Percentiles rank a stretch among this genome's conserved stretches.
phyloP scores from a whole-genome alignment of 2,888 invertebrate genomes.

The Eurytoma californica region DNA sequence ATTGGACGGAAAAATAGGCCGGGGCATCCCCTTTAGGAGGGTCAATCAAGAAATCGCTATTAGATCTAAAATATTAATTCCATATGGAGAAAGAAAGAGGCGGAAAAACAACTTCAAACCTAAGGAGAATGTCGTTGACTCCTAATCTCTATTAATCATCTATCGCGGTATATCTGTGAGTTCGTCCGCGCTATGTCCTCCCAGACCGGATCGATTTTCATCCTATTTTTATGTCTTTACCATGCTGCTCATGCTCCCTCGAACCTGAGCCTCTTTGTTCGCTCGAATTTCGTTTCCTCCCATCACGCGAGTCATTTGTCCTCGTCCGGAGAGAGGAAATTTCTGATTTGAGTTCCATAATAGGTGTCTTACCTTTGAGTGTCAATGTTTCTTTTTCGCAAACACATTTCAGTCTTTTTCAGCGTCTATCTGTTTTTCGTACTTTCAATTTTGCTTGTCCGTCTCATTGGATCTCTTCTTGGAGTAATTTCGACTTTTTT shows the following conservation, averaged over 20 bases:
- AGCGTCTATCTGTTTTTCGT: neutral
- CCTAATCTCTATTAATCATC: conserved; percentile 12
- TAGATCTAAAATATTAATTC: no score
- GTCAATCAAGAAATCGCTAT: no score
- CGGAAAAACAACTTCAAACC: neutral
- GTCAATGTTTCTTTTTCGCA: neutral
- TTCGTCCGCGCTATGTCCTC: conserved; percentile 1
- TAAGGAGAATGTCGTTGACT: neutral
- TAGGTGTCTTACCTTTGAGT: neutral
- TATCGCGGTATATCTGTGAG: conserved; percentile 14
- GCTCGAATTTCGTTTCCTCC: neutral
- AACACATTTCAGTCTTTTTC: neutral
- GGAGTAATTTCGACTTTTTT: neutral
- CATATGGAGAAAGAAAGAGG: neutral
- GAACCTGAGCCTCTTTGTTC: conserved; percentile 25
- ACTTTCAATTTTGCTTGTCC: neutral
- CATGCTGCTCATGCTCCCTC: neutral
- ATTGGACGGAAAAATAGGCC: no score
- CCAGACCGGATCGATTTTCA: conserved; percentile 27
- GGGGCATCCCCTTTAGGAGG: no score
- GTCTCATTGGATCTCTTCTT: neutral
- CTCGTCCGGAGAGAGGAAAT: neutral
- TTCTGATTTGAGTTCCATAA: neutral
- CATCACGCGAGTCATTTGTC: neutral
- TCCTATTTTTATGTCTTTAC: conserved; percentile 3